Evolutionary conservation across 2,113 vertebrate species (phyloP).

Genomic region (Copsychus sechellarum): DNA sequence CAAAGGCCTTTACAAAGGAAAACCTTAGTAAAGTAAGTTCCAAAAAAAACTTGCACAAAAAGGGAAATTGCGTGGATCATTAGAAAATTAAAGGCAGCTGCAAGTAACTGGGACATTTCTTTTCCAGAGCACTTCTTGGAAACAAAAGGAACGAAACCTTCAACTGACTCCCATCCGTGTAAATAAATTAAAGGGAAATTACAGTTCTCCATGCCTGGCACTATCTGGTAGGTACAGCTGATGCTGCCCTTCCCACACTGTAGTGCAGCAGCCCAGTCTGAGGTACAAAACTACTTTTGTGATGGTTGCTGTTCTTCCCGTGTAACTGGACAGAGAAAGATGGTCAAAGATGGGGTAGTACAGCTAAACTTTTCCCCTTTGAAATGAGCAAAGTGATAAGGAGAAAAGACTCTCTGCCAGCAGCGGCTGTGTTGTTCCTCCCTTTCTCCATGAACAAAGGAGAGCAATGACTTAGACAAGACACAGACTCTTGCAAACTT

Average conservation of each 20-base stretch:
- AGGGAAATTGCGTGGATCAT: background rate
- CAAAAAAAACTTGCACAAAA: background rate
- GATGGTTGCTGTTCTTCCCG: background rate
- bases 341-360: background rate
- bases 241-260: background rate
- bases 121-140: background rate
- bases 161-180: background rate
- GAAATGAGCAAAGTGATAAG: fast-evolving
- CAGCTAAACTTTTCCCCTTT: background rate
- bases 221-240: background rate
- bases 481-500: background rate
- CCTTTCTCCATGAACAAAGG: background rate
- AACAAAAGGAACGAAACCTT: background rate
- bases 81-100: background rate
- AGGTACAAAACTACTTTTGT: background rate
- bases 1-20: background rate
- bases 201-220: background rate
- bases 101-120: background rate
- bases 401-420: background rate
- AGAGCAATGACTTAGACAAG: background rate
- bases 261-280: background rate
- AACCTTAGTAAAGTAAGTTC: background rate
- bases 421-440: background rate
- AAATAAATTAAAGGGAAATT: background rate
- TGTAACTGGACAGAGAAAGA: background rate